These are phyloP conservation scores for Cassiopea xamachana DNA, from an alignment of 30 jellyfish, hydroid and myxozoan species.

Conservation along the genomic window DNA sequence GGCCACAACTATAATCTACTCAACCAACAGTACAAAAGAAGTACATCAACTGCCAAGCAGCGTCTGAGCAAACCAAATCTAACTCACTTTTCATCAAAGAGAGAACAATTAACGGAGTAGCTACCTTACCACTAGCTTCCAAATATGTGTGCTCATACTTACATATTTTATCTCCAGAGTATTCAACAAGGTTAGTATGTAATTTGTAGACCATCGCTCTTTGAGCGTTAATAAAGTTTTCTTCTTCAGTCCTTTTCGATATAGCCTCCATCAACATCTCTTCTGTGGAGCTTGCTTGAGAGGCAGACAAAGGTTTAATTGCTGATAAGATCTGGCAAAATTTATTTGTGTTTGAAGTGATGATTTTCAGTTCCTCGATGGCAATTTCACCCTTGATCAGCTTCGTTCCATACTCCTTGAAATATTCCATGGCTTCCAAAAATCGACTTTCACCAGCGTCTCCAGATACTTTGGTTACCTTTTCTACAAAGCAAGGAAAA, in stretches of 20 bases:
- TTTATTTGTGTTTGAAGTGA: not conserved
- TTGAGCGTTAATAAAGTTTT: not conserved
- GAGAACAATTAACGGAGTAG: too few relatives aligned
- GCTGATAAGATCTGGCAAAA: not conserved
- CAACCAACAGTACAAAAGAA: too few relatives aligned
- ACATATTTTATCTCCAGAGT: not conserved
- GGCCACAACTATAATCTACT: too few relatives aligned
- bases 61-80: too few relatives aligned
- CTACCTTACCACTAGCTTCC: not conserved
- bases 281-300: not conserved
- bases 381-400: not conserved
- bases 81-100: too few relatives aligned
- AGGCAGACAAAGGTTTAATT: not conserved
- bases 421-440: not conserved
- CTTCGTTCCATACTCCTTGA: not conserved
- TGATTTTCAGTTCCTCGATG: not conserved
- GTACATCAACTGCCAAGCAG: too few relatives aligned
- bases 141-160: not conserved
- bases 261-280: not conserved
- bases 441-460: not conserved
- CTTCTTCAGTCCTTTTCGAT: not conserved
- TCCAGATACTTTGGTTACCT: not conserved
- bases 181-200: not conserved
- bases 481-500: not conserved
- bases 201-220: not conserved